phyloP scores from a whole-genome alignment of 2,113 vertebrate species.

The Chloebia gouldiae region DNA sequence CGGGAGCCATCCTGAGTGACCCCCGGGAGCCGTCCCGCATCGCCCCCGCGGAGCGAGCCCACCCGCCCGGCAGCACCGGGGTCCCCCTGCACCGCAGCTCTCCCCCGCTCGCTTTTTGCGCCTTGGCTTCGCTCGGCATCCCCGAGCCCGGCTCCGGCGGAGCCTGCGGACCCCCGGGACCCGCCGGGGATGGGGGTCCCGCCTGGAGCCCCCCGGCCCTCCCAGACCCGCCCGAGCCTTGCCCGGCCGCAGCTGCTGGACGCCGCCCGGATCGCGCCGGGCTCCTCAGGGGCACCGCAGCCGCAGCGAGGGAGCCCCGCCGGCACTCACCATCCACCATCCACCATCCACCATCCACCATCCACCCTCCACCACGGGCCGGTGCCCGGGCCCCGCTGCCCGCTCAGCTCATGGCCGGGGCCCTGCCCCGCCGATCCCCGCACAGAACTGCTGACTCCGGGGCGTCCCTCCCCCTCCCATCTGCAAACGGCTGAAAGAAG shows the following conservation, averaged over 20 bases:
- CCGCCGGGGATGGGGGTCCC: not conserved
- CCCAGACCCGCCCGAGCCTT: not conserved
- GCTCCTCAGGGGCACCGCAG: not conserved
- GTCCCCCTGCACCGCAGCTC: not conserved
- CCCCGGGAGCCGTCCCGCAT: not conserved
- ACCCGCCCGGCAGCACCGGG: not conserved
- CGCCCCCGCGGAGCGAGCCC: not conserved
- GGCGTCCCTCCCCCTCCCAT: conserved; percentile 69
- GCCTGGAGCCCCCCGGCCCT: not conserved
- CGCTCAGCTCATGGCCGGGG: conserved; percentile 22
- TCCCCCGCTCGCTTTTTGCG: not conserved
- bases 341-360: no score
- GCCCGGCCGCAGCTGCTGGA: not conserved
- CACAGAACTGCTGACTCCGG: conserved; percentile 53
- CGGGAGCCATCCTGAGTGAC: no score
- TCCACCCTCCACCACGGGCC: not conserved
- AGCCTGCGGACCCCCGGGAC: not conserved
- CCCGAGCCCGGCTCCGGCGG: not conserved
- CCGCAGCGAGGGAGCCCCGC: fast-evolving
- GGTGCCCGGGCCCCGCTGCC: not conserved
- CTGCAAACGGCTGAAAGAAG: conserved; percentile 72
- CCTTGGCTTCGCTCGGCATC: not conserved
- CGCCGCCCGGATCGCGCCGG: no score
- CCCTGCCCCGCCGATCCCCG: not conserved
- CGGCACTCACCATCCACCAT: not conserved